Conservation (phyloP, 2,113 vertebrate species). For the Excalfactoria chinensis region DNA sequence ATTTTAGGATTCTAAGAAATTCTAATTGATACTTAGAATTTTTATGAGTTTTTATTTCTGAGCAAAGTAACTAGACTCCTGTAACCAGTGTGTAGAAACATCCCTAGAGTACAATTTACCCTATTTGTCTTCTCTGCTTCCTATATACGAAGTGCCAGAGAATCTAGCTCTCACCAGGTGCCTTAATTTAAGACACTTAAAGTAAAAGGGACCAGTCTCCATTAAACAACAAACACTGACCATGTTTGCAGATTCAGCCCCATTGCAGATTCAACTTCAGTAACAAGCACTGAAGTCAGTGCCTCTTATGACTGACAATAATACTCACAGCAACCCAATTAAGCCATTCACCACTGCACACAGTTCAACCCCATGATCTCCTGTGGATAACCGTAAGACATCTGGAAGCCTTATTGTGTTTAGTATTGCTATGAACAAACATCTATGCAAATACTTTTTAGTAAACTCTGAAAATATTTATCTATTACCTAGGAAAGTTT, state of each 20-base stretch:
- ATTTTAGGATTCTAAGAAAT: neutral
- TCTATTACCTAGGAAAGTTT: neutral
- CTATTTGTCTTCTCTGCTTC: neutral
- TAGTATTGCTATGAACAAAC: neutral
- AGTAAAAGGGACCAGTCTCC: neutral
- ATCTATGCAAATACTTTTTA: too few relatives aligned
- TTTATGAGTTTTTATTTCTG: neutral
- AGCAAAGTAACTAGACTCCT: neutral
- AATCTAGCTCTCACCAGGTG: neutral
- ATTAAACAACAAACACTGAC: neutral
- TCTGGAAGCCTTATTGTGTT: neutral
- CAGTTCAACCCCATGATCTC: neutral
- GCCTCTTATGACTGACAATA: neutral
- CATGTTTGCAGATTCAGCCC: neutral
- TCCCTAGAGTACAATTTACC: neutral
- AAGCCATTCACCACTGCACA: accelerated
- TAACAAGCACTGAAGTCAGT: neutral
- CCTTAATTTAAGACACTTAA: neutral
- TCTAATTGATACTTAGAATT: neutral
- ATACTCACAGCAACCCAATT: neutral
- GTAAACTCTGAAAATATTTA: neutral
- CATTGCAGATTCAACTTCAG: neutral
- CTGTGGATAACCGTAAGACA: neutral
- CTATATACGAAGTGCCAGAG: neutral
- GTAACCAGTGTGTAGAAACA: neutral